Evolutionary conservation across 2,113 vertebrate genomes (phyloP).

Genomic region (Natator depressus): DNA sequence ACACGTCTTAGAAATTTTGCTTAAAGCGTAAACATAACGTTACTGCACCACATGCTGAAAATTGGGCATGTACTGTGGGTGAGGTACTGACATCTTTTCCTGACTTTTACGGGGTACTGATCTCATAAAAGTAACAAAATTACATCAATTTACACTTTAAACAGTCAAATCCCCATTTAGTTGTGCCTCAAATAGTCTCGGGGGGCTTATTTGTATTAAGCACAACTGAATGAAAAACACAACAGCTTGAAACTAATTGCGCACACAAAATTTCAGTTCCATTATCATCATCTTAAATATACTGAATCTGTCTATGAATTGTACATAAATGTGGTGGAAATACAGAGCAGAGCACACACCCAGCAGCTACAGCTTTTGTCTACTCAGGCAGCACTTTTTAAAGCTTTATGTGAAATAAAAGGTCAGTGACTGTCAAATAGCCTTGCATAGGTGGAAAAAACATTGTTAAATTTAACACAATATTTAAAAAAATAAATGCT

Average conservation of each 20-base stretch:
- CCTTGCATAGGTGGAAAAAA: background rate
- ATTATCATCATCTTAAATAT: constrained; percentile 9
- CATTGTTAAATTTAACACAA: background rate
- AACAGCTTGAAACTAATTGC: background rate
- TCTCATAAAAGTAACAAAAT: constrained; percentile 35
- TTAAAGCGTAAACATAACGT: constrained; percentile 25
- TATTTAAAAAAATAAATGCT: background rate
- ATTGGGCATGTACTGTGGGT: background rate
- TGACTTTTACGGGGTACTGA: background rate
- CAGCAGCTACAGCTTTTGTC: background rate
- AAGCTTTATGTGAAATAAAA: background rate
- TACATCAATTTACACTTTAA: constrained; percentile 45
- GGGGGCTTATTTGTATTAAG: constrained; percentile 17
- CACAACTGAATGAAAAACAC: background rate
- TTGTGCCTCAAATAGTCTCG: constrained; percentile 27
- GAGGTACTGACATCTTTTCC: constrained; percentile 28
- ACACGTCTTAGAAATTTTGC: constrained; percentile 17
- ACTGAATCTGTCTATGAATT: background rate
- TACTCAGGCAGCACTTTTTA: background rate
- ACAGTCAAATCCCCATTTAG: constrained; percentile 1
- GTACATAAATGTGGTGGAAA: background rate
- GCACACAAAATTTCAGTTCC: background rate
- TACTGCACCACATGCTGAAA: background rate
- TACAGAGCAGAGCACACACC: constrained; percentile 8
- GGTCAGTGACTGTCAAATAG: background rate